Conservation (phyloP, 2,113 vertebrate genomes). For the Regulus satrapa region DNA sequence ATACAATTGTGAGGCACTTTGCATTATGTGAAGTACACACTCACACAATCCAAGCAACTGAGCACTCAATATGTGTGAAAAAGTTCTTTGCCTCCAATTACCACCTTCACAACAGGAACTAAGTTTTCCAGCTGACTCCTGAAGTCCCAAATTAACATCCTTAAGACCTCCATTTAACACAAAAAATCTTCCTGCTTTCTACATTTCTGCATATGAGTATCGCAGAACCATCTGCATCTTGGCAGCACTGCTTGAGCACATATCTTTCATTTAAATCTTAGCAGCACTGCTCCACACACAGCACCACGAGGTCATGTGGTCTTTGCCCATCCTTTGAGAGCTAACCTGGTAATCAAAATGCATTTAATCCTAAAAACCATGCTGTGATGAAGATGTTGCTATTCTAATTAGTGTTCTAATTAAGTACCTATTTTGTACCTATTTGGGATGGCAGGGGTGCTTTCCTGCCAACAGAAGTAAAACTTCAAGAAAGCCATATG, state of each 20-base stretch:
- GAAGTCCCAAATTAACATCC: background rate
- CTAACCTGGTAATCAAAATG: background rate
- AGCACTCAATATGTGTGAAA: background rate
- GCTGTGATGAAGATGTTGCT: background rate
- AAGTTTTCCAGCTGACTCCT: background rate
- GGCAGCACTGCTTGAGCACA: background rate
- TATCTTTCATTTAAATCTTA: background rate
- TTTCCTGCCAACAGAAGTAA: background rate
- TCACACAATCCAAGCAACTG: background rate
- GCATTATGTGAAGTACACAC: background rate
- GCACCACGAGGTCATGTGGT: background rate
- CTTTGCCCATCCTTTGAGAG: background rate
- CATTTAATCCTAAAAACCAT: background rate
- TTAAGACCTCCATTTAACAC: background rate
- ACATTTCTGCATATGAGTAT: background rate
- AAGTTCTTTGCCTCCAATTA: background rate
- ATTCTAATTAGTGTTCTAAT: background rate
- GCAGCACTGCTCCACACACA: background rate
- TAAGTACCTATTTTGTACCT: background rate
- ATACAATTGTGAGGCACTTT: background rate
- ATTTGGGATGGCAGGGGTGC: background rate
- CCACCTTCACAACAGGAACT: background rate
- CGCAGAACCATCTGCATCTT: background rate
- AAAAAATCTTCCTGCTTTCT: background rate
- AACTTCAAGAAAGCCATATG: background rate